These are phyloP conservation scores for Paratilapia polleni DNA, from an alignment of 2,113 vertebrate species.

Conservation along the genomic window DNA sequence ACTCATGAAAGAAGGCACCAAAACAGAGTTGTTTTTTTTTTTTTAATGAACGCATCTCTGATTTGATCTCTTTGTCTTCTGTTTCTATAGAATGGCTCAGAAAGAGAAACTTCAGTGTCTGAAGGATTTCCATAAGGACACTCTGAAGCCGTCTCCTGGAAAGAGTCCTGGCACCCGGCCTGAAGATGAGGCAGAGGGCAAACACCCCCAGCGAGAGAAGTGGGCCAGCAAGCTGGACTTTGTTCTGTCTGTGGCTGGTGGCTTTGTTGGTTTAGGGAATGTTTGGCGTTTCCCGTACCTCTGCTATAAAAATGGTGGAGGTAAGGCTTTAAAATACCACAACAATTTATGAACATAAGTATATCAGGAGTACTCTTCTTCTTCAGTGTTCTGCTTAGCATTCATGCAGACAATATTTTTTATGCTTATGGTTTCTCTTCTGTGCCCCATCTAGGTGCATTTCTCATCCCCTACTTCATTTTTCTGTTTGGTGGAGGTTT, in stretches of 20 bases:
- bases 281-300: slow-evolving; percentile 99
- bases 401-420: neutral
- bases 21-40: neutral
- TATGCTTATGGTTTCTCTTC: neutral
- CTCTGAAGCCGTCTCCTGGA: slow-evolving; percentile 94
- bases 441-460: slow-evolving; percentile 86
- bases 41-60: neutral
- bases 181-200: slow-evolving; percentile 96
- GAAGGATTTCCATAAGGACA: slow-evolving; percentile 99
- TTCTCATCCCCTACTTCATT: slow-evolving; percentile 99
- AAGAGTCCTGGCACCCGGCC: slow-evolving; percentile 96
- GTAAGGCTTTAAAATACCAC: slow-evolving; percentile 72
- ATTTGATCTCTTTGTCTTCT: neutral
- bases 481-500: slow-evolving; percentile 98
- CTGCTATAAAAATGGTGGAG: slow-evolving; percentile 99
- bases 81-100: slow-evolving; percentile 87
- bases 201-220: slow-evolving; percentile 94
- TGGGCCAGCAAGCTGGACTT: slow-evolving; percentile 99
- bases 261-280: slow-evolving; percentile 97
- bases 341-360: neutral
- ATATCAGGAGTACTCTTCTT: neutral
- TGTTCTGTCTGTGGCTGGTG: slow-evolving; percentile 95
- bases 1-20: neutral
- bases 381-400: neutral
- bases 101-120: slow-evolving; percentile 98